Conservation (phyloP, 2,113 vertebrate genomes). For the Dicrurus megarhynchus region DNA sequence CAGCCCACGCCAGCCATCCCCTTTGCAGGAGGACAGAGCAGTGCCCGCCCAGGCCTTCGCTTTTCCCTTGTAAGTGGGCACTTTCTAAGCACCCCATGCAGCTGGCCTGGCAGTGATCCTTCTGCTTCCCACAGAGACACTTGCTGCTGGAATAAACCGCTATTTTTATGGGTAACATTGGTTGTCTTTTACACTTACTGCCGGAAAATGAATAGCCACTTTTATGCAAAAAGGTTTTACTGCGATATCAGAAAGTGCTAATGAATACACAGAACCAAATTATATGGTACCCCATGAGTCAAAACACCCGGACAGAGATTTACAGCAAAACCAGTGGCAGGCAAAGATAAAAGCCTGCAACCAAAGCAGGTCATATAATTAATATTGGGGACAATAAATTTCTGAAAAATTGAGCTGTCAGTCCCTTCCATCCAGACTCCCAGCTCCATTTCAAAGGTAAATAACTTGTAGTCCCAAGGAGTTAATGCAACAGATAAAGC, state of each 20-base stretch:
- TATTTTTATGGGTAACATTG: neutral
- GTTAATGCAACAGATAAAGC: neutral
- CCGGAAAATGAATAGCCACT: slow-evolving; percentile 35
- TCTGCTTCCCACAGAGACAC: neutral
- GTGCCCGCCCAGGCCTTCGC: rapidly evolving
- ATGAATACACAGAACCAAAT: slow-evolving; percentile 16
- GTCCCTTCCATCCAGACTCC: neutral
- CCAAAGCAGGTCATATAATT: neutral
- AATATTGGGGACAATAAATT: neutral
- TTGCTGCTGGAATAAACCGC: neutral
- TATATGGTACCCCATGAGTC: neutral
- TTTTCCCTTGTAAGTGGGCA: neutral
- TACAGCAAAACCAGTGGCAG: neutral
- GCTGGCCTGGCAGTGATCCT: neutral
- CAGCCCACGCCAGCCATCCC: rapidly evolving
- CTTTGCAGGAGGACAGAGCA: neutral
- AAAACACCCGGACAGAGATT: neutral
- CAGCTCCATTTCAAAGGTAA: neutral
- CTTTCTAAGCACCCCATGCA: neutral
- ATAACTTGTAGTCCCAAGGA: neutral
- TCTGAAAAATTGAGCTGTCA: slow-evolving; percentile 32
- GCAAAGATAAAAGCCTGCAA: slow-evolving; percentile 16
- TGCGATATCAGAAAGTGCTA: neutral
- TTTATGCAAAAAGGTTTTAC: slow-evolving; percentile 27
- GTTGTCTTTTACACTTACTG: neutral